phyloP scores from a whole-genome alignment of 2,888 invertebrate species.

The Strigamia maritima region DNA sequence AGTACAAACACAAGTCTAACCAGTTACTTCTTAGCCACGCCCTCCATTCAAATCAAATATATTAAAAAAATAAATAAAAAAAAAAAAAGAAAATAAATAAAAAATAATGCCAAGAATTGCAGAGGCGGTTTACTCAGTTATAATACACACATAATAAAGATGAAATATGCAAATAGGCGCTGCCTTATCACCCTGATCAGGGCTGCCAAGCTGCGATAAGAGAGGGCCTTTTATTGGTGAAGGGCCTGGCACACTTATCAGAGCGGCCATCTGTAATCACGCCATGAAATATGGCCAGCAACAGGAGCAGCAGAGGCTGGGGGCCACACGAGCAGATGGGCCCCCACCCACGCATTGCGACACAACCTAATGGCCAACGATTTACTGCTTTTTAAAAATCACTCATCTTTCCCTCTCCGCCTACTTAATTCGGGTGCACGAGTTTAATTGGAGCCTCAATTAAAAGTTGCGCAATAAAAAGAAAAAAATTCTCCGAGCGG shows the following conservation, averaged over 20 bases:
- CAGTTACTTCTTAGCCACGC: slow-evolving; percentile 7
- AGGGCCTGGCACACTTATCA: slow-evolving; percentile 21
- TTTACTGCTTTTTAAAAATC: slow-evolving; percentile 15
- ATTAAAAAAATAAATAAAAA: background rate
- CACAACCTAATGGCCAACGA: slow-evolving; percentile 2
- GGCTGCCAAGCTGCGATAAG: slow-evolving; percentile 37
- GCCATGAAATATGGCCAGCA: slow-evolving; percentile 36
- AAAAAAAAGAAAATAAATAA: background rate
- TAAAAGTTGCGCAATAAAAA: background rate
- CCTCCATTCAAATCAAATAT: background rate
- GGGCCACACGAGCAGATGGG: slow-evolving; percentile 15
- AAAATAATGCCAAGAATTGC: slow-evolving; percentile 31
- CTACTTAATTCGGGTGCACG: slow-evolving; percentile 9
- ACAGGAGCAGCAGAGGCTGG: slow-evolving; percentile 13
- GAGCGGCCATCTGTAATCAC: slow-evolving; percentile 34
- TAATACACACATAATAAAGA: slow-evolving; percentile 37
- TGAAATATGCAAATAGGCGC: slow-evolving; percentile 37
- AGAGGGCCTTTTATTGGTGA: slow-evolving; percentile 29
- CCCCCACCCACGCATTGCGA: slow-evolving; percentile 15
- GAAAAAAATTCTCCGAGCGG: background rate
- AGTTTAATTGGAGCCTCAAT: slow-evolving; percentile 10
- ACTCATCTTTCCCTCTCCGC: slow-evolving; percentile 10
- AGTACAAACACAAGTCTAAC: slow-evolving; percentile 15
- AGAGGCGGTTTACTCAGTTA: slow-evolving; percentile 18
- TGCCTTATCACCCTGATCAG: slow-evolving; percentile 19